Conservation (phyloP, 2,888 invertebrate species). For the Timema podura region DNA sequence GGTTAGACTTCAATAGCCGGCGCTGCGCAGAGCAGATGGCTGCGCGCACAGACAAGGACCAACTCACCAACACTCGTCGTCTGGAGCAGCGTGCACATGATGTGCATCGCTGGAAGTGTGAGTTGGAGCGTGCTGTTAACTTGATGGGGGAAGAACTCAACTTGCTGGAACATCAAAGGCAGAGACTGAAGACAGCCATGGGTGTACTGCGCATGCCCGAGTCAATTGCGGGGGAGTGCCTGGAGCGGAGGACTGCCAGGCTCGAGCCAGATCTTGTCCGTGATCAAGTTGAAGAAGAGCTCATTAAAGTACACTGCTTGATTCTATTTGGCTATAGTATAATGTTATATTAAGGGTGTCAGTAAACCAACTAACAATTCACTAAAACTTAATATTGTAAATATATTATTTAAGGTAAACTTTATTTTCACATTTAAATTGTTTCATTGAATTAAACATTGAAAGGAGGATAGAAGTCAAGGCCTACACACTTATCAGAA, state of each 20-base stretch:
- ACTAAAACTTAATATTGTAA: too few species aligned
- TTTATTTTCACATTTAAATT: too few species aligned
- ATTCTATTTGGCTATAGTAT: too few species aligned
- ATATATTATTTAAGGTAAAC: too few species aligned
- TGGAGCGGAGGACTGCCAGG: slow-evolving; percentile 64
- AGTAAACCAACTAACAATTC: too few species aligned
- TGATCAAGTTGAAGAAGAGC: slow-evolving; percentile 71
- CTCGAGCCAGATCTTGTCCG: slow-evolving; percentile 69
- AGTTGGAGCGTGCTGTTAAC: slow-evolving; percentile 64
- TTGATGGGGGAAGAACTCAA: slow-evolving; percentile 67
- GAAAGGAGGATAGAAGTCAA: too few species aligned
- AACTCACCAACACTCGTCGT: slow-evolving; percentile 62
- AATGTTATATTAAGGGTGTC: too few species aligned
- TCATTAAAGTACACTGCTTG: slow-evolving; percentile 53
- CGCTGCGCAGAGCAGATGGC: slow-evolving; percentile 62
- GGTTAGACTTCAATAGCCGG: slow-evolving; percentile 41
- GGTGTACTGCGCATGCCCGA: slow-evolving; percentile 59
- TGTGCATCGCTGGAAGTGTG: slow-evolving; percentile 70
- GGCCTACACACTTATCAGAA: too few species aligned
- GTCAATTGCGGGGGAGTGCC: slow-evolving; percentile 71
- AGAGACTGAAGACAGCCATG: slow-evolving; percentile 28
- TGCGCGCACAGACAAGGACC: slow-evolving; percentile 62
- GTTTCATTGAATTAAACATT: too few species aligned
- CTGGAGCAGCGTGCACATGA: slow-evolving; percentile 63
- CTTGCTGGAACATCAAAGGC: slow-evolving; percentile 52